Percentiles rank a stretch among this genome's conserved stretches.
phyloP scores from a whole-genome alignment of 2,888 invertebrate species.

The Falcaria lacertinaria region DNA sequence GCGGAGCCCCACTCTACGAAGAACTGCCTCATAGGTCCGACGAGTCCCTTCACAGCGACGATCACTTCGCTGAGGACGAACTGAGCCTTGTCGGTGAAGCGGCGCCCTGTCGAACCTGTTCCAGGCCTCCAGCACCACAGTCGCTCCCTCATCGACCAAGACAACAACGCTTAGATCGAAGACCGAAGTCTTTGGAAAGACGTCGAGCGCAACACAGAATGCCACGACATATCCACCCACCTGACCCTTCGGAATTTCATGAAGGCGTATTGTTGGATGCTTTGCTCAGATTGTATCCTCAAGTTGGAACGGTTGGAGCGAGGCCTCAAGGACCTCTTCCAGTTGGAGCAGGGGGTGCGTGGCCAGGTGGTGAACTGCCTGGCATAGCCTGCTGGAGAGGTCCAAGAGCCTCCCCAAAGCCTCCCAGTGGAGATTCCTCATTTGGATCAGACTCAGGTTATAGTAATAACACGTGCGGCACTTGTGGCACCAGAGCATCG shows the following conservation, averaged over 20 bases:
- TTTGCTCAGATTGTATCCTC: slow-evolving; percentile 84
- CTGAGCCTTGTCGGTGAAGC: slow-evolving; percentile 79
- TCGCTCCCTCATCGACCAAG: slow-evolving; percentile 79
- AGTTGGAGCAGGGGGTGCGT: slow-evolving; percentile 82
- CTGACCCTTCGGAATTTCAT: slow-evolving; percentile 89
- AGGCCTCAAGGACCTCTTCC: slow-evolving; percentile 65
- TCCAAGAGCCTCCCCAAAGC: slow-evolving; percentile 76
- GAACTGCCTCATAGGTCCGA: slow-evolving; percentile 84
- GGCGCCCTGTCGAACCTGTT: slow-evolving; percentile 69
- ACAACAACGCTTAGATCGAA: slow-evolving; percentile 79
- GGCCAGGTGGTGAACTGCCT: slow-evolving; percentile 83
- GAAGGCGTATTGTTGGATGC: slow-evolving; percentile 90
- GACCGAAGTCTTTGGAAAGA: slow-evolving; percentile 77
- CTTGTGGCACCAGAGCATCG: slow-evolving; percentile 82
- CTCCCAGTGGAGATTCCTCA: slow-evolving; percentile 86
- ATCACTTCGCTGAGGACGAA: slow-evolving; percentile 92
- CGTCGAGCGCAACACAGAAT: slow-evolving; percentile 68
- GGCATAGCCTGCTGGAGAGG: slow-evolving; percentile 81
- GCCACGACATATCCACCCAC: slow-evolving; percentile 80
- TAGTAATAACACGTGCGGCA: slow-evolving; percentile 88
- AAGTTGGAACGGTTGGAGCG: slow-evolving; percentile 83
- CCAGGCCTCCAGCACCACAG: slow-evolving; percentile 71
- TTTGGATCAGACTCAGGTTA: slow-evolving; percentile 93
- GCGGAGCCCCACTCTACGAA: slow-evolving; percentile 89
- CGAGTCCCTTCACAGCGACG: slow-evolving; percentile 84